Base-by-base conservation (phyloP, 2,797 vertebrate genomes). In the Megalops cyprinoides region DNA sequence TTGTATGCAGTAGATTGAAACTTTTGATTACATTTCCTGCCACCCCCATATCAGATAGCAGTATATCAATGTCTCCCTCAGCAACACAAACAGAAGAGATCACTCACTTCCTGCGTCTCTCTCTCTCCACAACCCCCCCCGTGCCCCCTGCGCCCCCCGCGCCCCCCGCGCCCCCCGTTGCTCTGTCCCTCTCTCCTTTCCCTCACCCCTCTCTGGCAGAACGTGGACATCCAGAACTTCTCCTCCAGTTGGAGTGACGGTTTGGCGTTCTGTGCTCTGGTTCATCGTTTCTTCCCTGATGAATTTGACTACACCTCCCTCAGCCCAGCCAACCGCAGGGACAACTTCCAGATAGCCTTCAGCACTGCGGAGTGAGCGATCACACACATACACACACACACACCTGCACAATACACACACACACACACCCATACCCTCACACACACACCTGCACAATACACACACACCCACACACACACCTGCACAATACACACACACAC, bases 221-320 rank as follows among this genome's bases (percentile, higher is more conserved):
- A 97, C 0, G 97, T 99, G 82, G 81, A 95, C 84, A 99, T 99
- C 91, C 94, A 96, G 84, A 99, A 99, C 93, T 99, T 99, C 91
- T 99, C 98, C 1, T 98, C 98, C 37, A 99, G 98, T 77, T 99
- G 98, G 98, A 97, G 96, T 0, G 96, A 99, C 0, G 98, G 98
- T 56, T 96, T 99, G 88, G 98, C 98, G 25, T 99, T 99, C 92
- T 99, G 98, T 0, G 98, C 98, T 28, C 87, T 99, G 85, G 97
- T 99, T 53, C 98, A 99, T 90, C 95, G 97, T 74, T 99, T 99
- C 91, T 99, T 98, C 89, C 98, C 98, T 0, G 97, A 99, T 0
- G 95, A 97, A 0, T 99, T 99, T 2, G 98, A 99, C 87, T 99
- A 98, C 83, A 95, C 94, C 73, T 94, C 94, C 87, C 96, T 99